These are phyloP conservation scores for Vanessa cardui DNA, from an alignment of 2,888 invertebrate species.

Conservation along the genomic window DNA sequence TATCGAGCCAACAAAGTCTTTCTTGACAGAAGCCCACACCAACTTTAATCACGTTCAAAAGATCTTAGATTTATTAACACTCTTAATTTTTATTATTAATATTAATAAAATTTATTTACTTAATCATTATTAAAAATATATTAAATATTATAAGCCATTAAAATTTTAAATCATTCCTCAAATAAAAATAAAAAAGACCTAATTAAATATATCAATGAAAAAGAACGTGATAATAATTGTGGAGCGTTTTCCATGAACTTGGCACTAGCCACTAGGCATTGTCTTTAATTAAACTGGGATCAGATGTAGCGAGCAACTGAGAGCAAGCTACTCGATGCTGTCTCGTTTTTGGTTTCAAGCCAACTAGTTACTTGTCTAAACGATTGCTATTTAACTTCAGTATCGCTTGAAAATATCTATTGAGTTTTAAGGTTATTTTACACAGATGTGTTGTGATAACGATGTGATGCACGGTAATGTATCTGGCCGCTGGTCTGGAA, in stretches of 20 bases:
- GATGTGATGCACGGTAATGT: conserved; percentile 8
- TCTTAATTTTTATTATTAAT: no score
- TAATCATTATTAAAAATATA: no score
- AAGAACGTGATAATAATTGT: conserved; percentile 22
- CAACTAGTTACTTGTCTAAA: conserved; percentile 68
- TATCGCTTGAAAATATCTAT: conserved; percentile 23
- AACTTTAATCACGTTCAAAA: no score
- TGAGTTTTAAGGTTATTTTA: conserved; percentile 24
- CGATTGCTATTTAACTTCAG: conserved; percentile 50
- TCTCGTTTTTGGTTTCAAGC: conserved; percentile 68
- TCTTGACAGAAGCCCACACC: no score
- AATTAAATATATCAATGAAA: neutral
- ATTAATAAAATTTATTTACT: no score
- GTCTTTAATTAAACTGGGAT: conserved; percentile 73
- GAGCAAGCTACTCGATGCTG: conserved; percentile 45
- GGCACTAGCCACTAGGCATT: conserved; percentile 51
- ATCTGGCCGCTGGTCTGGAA: neutral
- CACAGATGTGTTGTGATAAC: conserved; percentile 13
- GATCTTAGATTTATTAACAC: no score
- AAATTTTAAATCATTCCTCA: no score
- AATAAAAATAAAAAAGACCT: neutral
- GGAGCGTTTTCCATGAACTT: conserved; percentile 44
- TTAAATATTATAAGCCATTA: no score
- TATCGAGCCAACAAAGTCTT: no score
- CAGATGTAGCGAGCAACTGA: conserved; percentile 57